Conservation (phyloP, 2,888 invertebrate species). For the Criorhina ranunculi region DNA sequence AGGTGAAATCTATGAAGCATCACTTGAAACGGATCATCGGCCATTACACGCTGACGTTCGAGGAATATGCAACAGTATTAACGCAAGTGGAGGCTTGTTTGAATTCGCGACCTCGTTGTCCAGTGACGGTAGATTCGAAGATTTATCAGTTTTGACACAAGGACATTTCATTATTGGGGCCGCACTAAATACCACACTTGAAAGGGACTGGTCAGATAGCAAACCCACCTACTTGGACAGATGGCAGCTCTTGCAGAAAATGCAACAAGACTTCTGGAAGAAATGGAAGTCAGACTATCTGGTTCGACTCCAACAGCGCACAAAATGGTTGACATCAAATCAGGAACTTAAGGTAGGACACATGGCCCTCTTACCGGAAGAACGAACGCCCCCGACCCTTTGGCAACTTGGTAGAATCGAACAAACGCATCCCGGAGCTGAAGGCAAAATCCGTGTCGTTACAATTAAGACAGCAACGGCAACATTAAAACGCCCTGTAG, state of each 20-base stretch:
- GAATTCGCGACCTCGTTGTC: neutral
- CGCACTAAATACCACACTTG: neutral
- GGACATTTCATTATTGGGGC: constrained; percentile 2
- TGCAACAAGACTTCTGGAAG: constrained; percentile 1
- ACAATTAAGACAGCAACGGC: too few species aligned
- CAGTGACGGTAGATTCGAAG: too few species aligned
- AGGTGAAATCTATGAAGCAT: constrained; percentile 3
- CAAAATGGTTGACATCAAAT: constrained; percentile 6
- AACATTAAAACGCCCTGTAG: too few species aligned
- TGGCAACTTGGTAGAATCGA: too few species aligned
- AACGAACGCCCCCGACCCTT: too few species aligned
- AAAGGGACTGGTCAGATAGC: neutral
- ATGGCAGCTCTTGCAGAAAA: constrained; percentile 3
- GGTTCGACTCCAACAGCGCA: constrained; percentile 17
- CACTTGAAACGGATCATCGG: neutral
- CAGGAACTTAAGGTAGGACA: too few species aligned
- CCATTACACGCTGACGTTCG: neutral
- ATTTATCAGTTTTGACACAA: neutral
- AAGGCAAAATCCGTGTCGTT: too few species aligned
- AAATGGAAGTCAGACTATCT: constrained; percentile 17
- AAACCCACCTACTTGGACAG: neutral
- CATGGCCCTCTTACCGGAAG: too few species aligned
- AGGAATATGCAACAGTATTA: neutral
- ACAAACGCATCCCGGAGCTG: too few species aligned
- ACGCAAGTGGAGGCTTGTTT: neutral